Evolutionary conservation across 2,888 invertebrate species (phyloP).

Genomic region (Leptogaster cylindrica): DNA sequence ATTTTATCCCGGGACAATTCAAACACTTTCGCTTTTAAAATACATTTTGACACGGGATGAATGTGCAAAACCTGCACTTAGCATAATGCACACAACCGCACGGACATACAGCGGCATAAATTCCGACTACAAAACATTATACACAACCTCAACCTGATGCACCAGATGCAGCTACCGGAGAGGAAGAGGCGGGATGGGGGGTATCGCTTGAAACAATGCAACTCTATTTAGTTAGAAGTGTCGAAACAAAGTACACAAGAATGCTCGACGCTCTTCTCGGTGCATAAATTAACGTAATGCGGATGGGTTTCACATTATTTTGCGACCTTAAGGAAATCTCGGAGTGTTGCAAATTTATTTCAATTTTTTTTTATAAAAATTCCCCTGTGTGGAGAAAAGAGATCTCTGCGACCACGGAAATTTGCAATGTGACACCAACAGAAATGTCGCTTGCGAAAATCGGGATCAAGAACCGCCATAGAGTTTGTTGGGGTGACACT

Average conservation of each 20-base stretch:
- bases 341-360: too few species aligned
- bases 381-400: not conserved
- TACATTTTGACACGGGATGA: constrained; percentile 25
- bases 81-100: constrained; percentile 23
- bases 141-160: not conserved
- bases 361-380: too few species aligned
- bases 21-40: constrained; percentile 24
- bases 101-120: constrained; percentile 9
- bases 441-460: too few species aligned
- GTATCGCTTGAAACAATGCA: constrained; percentile 22
- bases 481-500: too few species aligned
- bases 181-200: not conserved
- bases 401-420: not conserved
- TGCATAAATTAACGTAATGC: constrained; percentile 1
- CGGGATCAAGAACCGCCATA: not conserved
- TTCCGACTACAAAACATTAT: not conserved
- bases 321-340: not conserved
- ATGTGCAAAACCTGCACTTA: constrained; percentile 19
- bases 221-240: constrained; percentile 15
- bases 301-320: not conserved
- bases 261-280: not conserved
- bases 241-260: not conserved
- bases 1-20: not conserved
- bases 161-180: not conserved
- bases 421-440: not conserved